Conservation (phyloP, 2,888 invertebrate genomes). For the Drosophila mercatorum region DNA sequence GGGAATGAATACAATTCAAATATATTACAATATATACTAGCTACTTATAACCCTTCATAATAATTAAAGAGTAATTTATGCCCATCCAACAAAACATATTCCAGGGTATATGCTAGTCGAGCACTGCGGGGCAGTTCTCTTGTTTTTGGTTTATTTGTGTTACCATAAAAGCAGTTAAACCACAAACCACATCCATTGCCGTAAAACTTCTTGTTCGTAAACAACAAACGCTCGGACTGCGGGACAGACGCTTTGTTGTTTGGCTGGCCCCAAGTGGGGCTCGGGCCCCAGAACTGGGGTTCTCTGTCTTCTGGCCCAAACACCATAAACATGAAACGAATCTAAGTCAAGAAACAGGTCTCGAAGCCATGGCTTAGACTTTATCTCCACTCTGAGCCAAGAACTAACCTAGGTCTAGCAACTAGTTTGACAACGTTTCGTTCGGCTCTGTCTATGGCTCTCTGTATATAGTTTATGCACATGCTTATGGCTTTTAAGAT, state of each 20-base stretch:
- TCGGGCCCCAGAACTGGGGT: constrained; percentile 60
- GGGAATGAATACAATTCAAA: neutral
- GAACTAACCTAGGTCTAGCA: constrained; percentile 77
- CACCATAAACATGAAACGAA: constrained; percentile 79
- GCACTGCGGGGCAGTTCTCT: constrained; percentile 2
- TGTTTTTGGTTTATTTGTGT: constrained; percentile 46
- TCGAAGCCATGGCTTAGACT: constrained; percentile 46
- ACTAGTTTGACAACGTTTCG: constrained; percentile 65
- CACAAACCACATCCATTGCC: constrained; percentile 81
- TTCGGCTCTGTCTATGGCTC: neutral
- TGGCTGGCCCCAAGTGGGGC: constrained; percentile 70
- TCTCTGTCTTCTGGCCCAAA: constrained; percentile 66
- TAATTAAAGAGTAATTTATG: neutral
- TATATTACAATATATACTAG: neutral
- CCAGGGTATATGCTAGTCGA: constrained; percentile 13
- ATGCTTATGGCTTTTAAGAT: constrained; percentile 75
- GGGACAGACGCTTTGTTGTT: constrained; percentile 75
- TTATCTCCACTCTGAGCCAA: constrained; percentile 51
- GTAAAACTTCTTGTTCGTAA: constrained; percentile 79
- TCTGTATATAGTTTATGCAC: constrained; percentile 59
- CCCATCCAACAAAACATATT: too few species aligned
- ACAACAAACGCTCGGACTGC: constrained; percentile 48
- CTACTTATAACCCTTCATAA: too few species aligned
- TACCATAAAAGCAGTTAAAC: constrained; percentile 80
- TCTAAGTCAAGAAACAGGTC: constrained; percentile 79